These are phyloP conservation scores for Lamellibrachia satsuma DNA, from an alignment of 2,888 invertebrate species.

Conservation along the genomic window DNA sequence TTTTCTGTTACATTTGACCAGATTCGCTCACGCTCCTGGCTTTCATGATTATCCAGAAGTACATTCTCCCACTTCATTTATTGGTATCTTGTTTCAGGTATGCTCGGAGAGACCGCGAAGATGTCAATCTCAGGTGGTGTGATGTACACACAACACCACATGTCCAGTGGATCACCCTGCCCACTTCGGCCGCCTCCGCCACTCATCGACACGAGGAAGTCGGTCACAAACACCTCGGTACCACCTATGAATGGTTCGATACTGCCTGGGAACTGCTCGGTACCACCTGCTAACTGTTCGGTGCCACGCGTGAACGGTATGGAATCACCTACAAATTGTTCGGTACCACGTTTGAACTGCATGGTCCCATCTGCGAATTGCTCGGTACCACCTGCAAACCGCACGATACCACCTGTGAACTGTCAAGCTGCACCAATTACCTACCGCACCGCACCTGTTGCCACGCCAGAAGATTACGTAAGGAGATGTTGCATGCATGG, in stretches of 20 bases:
- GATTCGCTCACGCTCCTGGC: too few species aligned
- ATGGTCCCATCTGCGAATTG: not conserved
- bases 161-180: not conserved
- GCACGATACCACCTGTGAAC: not conserved
- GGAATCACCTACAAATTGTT: not conserved
- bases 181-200: not conserved
- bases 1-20: too few species aligned
- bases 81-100: not conserved
- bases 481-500: not conserved
- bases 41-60: too few species aligned
- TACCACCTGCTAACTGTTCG: too few species aligned
- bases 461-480: not conserved
- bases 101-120: not conserved
- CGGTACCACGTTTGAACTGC: not conserved
- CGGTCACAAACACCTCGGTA: too few species aligned
- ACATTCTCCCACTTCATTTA: too few species aligned
- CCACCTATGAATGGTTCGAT: too few species aligned
- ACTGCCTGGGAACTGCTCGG: too few species aligned
- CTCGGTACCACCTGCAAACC: not conserved
- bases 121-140: not conserved
- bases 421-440: not conserved
- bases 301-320: not conserved
- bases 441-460: not conserved
- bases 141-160: not conserved
- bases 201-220: not conserved